Percentiles rank a stretch among this genome's conserved stretches.
Conservation (phyloP, 2,888 invertebrate genomes). For the Sphaeridia pumilis region DNA sequence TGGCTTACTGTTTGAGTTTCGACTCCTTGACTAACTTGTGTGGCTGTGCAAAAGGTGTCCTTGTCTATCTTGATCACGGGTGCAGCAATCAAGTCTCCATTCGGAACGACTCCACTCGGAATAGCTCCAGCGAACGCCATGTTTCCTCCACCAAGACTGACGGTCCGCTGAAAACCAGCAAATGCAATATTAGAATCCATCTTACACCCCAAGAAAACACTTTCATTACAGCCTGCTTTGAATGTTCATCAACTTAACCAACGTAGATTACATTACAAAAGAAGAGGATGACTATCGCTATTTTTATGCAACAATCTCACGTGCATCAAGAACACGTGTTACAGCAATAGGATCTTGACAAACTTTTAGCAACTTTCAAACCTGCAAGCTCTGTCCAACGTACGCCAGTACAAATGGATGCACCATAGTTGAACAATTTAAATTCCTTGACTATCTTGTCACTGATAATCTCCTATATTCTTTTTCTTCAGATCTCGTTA, state of each 20-base stretch:
- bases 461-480: too few species aligned
- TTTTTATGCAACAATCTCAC: too few species aligned
- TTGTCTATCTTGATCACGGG: neutral
- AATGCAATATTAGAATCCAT: slow-evolving; percentile 20
- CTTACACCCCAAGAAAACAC: neutral
- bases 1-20: slow-evolving; percentile 1
- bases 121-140: slow-evolving; percentile 40
- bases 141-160: slow-evolving; percentile 82
- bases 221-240: neutral
- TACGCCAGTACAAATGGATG: neutral
- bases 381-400: neutral
- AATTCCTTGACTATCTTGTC: too few species aligned
- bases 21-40: neutral
- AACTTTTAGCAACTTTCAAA: neutral
- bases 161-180: slow-evolving; percentile 69
- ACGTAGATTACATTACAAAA: neutral
- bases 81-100: too few species aligned
- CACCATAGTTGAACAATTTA: neutral
- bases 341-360: too few species aligned
- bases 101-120: slow-evolving; percentile 23
- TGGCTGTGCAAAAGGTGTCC: neutral
- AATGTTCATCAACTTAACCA: neutral
- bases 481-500: too few species aligned
- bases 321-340: too few species aligned
- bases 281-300: too few species aligned